These are phyloP conservation scores for Sinella curviseta DNA, from an alignment of 1,140 invertebrate species.

Conservation along the genomic window DNA sequence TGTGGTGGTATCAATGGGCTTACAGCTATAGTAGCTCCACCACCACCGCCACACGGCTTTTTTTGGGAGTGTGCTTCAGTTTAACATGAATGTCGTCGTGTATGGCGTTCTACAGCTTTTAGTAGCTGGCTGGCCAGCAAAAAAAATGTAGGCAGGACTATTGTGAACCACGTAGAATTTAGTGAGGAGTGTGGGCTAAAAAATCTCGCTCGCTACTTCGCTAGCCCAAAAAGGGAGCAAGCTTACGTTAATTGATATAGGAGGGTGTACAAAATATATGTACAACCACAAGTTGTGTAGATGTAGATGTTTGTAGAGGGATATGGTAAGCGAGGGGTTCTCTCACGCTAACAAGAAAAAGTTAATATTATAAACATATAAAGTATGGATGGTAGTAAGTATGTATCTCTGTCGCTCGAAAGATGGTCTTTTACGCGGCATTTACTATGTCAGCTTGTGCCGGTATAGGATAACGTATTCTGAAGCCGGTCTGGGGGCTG, in stretches of 20 bases:
- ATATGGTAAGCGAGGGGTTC: too few species aligned
- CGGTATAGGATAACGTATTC: slow-evolving; percentile 6
- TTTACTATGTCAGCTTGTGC: slow-evolving; percentile 11
- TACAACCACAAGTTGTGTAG: too few species aligned
- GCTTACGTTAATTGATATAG: slow-evolving; percentile 3
- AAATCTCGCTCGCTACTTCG: slow-evolving; percentile 30
- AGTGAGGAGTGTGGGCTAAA: not conserved
- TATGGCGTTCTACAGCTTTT: not conserved
- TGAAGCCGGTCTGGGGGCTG: not conserved
- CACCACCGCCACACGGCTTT: not conserved
- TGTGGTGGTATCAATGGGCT: slow-evolving; percentile 10
- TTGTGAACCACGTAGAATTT: slow-evolving; percentile 18
- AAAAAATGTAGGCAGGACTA: not conserved
- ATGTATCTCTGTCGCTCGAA: not conserved
- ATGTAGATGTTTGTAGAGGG: too few species aligned
- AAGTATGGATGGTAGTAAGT: not conserved
- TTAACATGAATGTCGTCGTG: not conserved
- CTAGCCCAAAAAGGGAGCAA: slow-evolving; percentile 6
- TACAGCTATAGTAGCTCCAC: not conserved
- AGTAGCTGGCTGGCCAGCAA: not conserved
- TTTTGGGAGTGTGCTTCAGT: slow-evolving; percentile 26
- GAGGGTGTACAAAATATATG: not conserved
- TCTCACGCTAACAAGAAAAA: too few species aligned
- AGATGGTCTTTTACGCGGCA: slow-evolving; percentile 5
- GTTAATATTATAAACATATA: too few species aligned